phyloP scores from a whole-genome alignment of 23 tunicate genomes.

The Aplidium turbinatum region DNA sequence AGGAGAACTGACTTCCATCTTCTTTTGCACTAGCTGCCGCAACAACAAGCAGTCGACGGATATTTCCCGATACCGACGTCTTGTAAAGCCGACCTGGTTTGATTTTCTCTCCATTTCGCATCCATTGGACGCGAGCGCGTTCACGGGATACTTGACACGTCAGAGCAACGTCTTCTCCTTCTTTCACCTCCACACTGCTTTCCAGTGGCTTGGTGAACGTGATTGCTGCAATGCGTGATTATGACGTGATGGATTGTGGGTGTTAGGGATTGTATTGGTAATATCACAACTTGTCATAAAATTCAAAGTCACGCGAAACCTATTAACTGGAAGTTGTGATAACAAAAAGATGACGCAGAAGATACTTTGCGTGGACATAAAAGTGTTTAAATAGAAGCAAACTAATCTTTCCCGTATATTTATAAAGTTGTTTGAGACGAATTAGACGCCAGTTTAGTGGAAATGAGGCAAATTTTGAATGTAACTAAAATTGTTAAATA shows the following conservation, averaged over 20 bases:
- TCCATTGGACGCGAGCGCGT: conserved; percentile 90
- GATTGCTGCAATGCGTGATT: conserved; percentile 59
- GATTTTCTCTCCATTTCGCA: conserved; percentile 59
- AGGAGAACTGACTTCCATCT: conserved; percentile 59
- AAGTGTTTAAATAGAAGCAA: too few species aligned
- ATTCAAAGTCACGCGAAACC: too few species aligned
- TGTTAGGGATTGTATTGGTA: too few species aligned
- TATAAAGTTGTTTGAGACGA: too few species aligned
- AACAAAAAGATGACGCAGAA: too few species aligned
- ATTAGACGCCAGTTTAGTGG: too few species aligned
- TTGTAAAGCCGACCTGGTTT: conserved; percentile 63
- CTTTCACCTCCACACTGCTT: conserved; percentile 39
- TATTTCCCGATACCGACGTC: conserved; percentile 58
- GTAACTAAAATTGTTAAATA: too few species aligned
- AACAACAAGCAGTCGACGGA: conserved; percentile 51
- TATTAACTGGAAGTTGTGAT: too few species aligned
- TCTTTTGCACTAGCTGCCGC: conserved; percentile 54
- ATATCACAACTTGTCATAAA: too few species aligned
- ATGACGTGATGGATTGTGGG: not conserved
- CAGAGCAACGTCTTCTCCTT: conserved; percentile 63
- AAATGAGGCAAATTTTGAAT: too few species aligned
- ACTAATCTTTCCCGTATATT: too few species aligned
- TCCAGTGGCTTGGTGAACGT: conserved; percentile 68
- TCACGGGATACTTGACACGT: conserved; percentile 70
- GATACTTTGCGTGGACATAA: too few species aligned